These are phyloP conservation scores for Mesitornis unicolor DNA, from an alignment of 2,113 vertebrate genomes.

Conservation along the genomic window DNA sequence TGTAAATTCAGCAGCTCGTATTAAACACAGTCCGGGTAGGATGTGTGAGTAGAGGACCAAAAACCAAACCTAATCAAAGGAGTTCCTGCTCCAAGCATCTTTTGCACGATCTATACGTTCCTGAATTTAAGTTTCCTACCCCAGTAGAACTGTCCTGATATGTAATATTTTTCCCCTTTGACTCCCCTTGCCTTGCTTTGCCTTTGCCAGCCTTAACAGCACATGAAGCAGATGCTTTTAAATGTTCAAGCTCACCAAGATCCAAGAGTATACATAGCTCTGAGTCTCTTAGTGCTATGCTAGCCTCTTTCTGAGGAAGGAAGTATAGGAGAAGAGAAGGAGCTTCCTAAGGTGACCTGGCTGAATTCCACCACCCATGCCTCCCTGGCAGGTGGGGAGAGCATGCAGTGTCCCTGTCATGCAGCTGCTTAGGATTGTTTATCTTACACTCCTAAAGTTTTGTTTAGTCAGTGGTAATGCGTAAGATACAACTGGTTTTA, in stretches of 20 bases:
- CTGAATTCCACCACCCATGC: not conserved
- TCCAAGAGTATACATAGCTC: not conserved
- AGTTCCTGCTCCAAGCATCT: not conserved
- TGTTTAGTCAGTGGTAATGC: slow-evolving; percentile 17
- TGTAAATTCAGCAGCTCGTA: not conserved
- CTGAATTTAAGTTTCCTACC: not conserved
- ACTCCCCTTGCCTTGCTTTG: rapidly evolving
- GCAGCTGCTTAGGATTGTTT: slow-evolving; percentile 17
- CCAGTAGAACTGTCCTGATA: not conserved
- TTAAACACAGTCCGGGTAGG: not conserved
- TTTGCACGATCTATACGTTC: not conserved
- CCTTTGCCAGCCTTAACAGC: not conserved
- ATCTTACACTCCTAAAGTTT: not conserved
- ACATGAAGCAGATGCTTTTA: rapidly evolving
- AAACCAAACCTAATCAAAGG: not conserved
- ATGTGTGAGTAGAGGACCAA: not conserved
- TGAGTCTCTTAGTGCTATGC: not conserved
- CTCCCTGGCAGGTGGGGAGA: not conserved
- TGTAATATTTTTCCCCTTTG: rapidly evolving
- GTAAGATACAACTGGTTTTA: slow-evolving; percentile 10
- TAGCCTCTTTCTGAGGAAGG: not conserved
- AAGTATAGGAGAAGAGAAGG: not conserved
- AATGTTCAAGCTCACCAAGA: not conserved
- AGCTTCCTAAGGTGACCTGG: not conserved
- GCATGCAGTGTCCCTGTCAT: not conserved